Evolutionary conservation across 2,888 invertebrate genomes (phyloP), one percentile per base, ranked within the genome.

Genomic region (Exocentrus adspersus): DNA sequence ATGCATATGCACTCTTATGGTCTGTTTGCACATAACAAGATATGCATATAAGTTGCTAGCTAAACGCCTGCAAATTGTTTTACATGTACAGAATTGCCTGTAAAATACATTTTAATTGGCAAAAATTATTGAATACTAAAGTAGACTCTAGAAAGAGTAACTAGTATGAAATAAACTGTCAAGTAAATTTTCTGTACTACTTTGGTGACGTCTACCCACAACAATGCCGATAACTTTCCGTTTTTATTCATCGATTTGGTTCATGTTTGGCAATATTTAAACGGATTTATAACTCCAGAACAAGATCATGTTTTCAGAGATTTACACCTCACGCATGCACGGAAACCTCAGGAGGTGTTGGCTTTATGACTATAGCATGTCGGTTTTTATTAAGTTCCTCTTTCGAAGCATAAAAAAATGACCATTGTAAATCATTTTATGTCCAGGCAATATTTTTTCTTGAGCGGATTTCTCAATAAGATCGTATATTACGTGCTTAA

Each of bases 251-350:
- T 41, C 24, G 4, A 59, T 45, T 66, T 74, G 69, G 74, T 74
- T 75, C 74, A 74, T 75, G 71, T 69, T 59, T 68, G 67, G 67
- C 69, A 69, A 69, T 71, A 71, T 70, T 72, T 72, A 71, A 70
- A 72, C 74, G 74, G 62, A 77, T 77, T 78, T 77, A 76, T 74
- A 74, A 72, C 66, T 69, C 70, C 75, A 75, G 69, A 68, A 69
- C 64, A 64, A 67, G 68, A 75, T 77, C 77, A 75, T 75, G 76
- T 75, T 72, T 73, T 68, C 64, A 62, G 68, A 75, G 77, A 78
- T 78, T 77, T 78, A 78, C 72, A 69, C 68, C 67, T 65, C 76
- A 77, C 75, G 76, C 75, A 74, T 57, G 42, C 59, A 57, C 61
- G 28, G 51, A 37, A 70, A 76, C 72, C 75, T 72, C 73, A 71